phyloP scores from a whole-genome alignment of 2,888 invertebrate species.

The Sarcophaga rosellei region DNA sequence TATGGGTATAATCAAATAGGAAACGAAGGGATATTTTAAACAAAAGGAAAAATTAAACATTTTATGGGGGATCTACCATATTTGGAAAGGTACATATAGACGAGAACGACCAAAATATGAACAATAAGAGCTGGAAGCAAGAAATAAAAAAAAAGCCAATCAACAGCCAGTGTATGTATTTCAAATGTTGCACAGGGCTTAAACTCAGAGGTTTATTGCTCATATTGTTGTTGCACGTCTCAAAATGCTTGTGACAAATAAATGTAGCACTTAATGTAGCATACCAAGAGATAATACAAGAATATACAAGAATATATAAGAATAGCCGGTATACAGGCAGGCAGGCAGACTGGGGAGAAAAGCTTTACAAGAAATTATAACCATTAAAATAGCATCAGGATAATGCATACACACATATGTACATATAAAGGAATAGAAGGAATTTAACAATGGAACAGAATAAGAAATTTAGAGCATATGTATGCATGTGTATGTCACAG shows the following conservation, averaged over 20 bases:
- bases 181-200: neutral
- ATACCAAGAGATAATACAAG: neutral
- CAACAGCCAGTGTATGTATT: neutral
- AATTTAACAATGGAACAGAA: slow-evolving; percentile 16
- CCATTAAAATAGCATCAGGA: neutral
- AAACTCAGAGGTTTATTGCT: neutral
- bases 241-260: neutral
- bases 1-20: slow-evolving; percentile 4
- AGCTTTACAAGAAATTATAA: neutral
- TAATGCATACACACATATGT: neutral
- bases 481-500: neutral
- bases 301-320: too few species aligned
- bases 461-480: neutral
- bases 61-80: neutral
- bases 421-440: neutral
- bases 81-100: neutral
- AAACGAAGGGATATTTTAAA: neutral
- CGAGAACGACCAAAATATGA: too few species aligned
- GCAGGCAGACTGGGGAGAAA: neutral
- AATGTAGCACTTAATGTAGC: neutral
- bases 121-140: neutral
- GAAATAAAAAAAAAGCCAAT: neutral
- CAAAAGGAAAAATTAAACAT: neutral
- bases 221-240: neutral
- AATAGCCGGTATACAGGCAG: neutral